Evolutionary conservation across 2,113 vertebrate species (phyloP).

Genomic region (Amphiprion ocellaris): DNA sequence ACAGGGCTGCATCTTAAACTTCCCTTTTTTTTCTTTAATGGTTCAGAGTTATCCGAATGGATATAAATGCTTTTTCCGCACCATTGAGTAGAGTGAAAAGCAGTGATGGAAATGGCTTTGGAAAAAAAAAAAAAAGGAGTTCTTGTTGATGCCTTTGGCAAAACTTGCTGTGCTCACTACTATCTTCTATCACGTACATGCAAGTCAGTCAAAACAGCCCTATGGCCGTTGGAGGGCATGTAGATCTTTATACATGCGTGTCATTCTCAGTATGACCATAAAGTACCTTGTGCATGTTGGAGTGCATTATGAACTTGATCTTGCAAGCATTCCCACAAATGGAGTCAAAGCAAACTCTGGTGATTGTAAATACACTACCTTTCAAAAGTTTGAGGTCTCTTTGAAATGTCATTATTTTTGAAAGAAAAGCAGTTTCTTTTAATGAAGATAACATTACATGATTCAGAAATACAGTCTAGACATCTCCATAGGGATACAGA

Average conservation of each 20-base stretch:
- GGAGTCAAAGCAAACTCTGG: not conserved
- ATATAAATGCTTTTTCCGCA: slow-evolving; percentile 57
- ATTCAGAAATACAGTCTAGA: too few species aligned
- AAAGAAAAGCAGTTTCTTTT: too few species aligned
- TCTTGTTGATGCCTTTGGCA: slow-evolving; percentile 33
- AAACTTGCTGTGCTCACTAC: slow-evolving; percentile 14
- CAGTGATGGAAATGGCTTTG: slow-evolving; percentile 41
- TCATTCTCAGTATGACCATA: not conserved
- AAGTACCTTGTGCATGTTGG: not conserved
- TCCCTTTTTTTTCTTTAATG: slow-evolving; percentile 25
- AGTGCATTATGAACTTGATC: not conserved
- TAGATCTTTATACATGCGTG: slow-evolving; percentile 12
- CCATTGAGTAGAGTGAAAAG: slow-evolving; percentile 52
- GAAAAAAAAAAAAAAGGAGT: slow-evolving; percentile 19
- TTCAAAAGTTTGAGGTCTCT: too few species aligned
- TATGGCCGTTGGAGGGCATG: slow-evolving; percentile 6
- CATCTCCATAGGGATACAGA: too few species aligned
- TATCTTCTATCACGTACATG: slow-evolving; percentile 21
- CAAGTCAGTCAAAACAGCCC: slow-evolving; percentile 39
- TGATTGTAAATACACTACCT: slow-evolving; percentile 6
- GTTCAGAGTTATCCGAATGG: slow-evolving; percentile 38
- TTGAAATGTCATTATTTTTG: too few species aligned
- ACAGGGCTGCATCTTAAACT: slow-evolving; percentile 26
- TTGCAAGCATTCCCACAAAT: not conserved
- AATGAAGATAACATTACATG: too few species aligned